Evolutionary conservation across 2,888 invertebrate species (phyloP).

Genomic region (Furcula furcula): DNA sequence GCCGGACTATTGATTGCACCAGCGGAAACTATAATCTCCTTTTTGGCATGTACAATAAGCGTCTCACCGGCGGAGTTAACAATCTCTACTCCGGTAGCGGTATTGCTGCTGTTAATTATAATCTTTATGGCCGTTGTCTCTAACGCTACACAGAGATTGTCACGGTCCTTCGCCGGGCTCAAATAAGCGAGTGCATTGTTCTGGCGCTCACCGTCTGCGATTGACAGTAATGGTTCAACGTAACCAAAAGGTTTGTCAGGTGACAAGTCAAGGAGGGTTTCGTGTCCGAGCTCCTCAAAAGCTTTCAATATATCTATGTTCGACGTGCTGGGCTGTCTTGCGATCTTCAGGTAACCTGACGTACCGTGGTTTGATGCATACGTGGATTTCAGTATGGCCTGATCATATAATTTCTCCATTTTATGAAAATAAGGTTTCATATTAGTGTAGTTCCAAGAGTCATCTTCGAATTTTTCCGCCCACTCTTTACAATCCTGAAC

Average conservation of each 20-base stretch:
- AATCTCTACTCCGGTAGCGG: background rate
- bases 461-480: slow-evolving; percentile 29
- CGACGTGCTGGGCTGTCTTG: background rate
- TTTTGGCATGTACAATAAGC: slow-evolving; percentile 38
- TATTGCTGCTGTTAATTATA: slow-evolving; percentile 7
- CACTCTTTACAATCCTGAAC: slow-evolving; percentile 36
- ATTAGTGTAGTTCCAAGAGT: slow-evolving; percentile 34
- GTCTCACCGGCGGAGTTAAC: background rate
- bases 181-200: slow-evolving; percentile 11
- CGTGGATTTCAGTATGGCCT: slow-evolving; percentile 12
- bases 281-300: slow-evolving; percentile 6
- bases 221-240: slow-evolving; percentile 7
- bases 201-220: slow-evolving; percentile 9
- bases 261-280: slow-evolving; percentile 13
- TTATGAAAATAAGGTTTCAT: slow-evolving; percentile 37
- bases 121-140: slow-evolving; percentile 16
- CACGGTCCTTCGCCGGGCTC: background rate
- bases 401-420: slow-evolving; percentile 35
- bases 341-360: slow-evolving; percentile 12
- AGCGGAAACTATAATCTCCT: slow-evolving; percentile 87
- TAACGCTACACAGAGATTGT: slow-evolving; percentile 10
- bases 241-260: slow-evolving; percentile 4
- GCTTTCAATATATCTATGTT: background rate
- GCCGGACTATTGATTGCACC: slow-evolving; percentile 92
- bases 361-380: slow-evolving; percentile 11